Percentiles rank a stretch among this genome's conserved stretches.
Conservation (phyloP, 2,113 vertebrate genomes). For the Petrocephalus microphthalmus region DNA sequence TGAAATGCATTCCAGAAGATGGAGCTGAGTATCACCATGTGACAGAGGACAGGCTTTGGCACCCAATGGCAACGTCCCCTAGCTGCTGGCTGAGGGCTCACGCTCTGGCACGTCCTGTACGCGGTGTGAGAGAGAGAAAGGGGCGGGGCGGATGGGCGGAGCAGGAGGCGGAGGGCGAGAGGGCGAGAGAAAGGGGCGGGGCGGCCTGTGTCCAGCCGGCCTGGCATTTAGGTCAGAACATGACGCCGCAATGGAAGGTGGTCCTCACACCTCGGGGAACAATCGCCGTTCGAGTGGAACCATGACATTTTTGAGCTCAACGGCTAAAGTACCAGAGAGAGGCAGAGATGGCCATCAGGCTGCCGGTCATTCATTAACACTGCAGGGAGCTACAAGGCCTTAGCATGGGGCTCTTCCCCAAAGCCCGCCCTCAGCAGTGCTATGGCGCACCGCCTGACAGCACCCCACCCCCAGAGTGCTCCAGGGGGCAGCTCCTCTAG, state of each 20-base stretch:
- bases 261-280: not conserved
- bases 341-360: not conserved
- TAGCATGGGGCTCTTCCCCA: not conserved
- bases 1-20: not conserved
- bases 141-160: no score
- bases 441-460: not conserved
- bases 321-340: not conserved
- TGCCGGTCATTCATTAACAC: not conserved
- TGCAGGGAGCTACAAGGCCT: not conserved
- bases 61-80: not conserved
- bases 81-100: not conserved
- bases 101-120: not conserved
- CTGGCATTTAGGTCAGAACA: not conserved
- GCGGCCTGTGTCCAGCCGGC: not conserved
- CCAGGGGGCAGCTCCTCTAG: constrained; percentile 19
- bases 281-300: not conserved
- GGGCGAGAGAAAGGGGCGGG: no score
- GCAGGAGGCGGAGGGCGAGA: no score
- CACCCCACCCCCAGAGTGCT: not conserved
- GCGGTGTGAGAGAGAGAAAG: not conserved
- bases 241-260: not conserved
- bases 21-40: not conserved
- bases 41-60: not conserved
- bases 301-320: not conserved
- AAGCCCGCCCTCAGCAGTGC: not conserved